These are phyloP conservation scores for Phylloscopus trochilus DNA, from an alignment of 2,113 vertebrate species.

Conservation along the genomic window DNA sequence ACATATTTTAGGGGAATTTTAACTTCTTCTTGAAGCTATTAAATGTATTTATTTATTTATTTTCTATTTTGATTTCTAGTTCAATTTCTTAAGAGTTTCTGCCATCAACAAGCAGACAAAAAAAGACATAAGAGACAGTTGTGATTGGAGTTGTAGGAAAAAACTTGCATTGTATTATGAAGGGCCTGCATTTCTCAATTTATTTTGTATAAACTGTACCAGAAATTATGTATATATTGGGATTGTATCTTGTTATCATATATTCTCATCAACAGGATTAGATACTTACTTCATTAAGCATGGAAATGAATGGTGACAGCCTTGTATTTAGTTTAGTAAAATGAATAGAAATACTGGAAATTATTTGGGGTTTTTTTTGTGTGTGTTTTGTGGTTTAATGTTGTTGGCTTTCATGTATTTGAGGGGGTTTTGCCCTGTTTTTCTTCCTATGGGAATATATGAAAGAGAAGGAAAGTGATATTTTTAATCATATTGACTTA, in stretches of 20 bases:
- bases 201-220: not conserved
- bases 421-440: fast-evolving
- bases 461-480: not conserved
- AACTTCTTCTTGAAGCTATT: not conserved
- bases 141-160: not conserved
- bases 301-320: not conserved
- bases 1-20: not conserved
- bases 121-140: not conserved
- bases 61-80: not conserved
- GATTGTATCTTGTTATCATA: not conserved
- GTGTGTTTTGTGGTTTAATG: too few relatives aligned
- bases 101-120: not conserved
- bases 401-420: not conserved
- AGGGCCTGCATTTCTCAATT: not conserved
- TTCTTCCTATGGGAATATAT: not conserved
- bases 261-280: not conserved
- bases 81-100: not conserved
- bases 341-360: not conserved
- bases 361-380: fast-evolving
- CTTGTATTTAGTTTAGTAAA: not conserved
- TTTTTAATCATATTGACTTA: not conserved
- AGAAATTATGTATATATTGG: not conserved
- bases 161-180: not conserved
- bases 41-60: not conserved
- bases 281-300: not conserved